Base-by-base conservation (phyloP, 2,888 invertebrate species). In the Phalera bucephala region DNA sequence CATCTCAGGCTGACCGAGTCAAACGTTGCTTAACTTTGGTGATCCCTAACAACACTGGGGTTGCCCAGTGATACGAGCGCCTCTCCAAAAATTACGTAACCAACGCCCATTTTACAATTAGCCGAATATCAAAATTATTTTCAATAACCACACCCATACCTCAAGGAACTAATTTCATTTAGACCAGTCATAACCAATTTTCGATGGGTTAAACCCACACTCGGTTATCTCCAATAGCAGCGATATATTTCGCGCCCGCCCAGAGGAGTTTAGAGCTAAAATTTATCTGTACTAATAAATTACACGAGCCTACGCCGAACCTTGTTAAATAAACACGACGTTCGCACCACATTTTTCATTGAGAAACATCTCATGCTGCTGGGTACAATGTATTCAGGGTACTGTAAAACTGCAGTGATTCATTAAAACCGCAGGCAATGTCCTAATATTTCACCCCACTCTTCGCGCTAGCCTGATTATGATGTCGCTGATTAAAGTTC, bases 241-340 rank as follows among this genome's bases (percentile, higher is more conserved):
- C 65, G 65, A 70, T 74, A 72, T 64, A 71, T 69, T 72, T 58
- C 47, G 56, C 59, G 28, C 52, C 59, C 56, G 48, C 57, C 59
- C 55, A 35, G 55, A 47, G 51, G 52, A 61, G 62, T 71, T 78
- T 68, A 72, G 72, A 72, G 69, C 69, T 68, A 59, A 72, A 82
- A 82, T 81, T 83, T 83, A 83, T 83, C 75, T 79, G 54, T 55
- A 57, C 77, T 76, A 78, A 82, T 82, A 83, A 81, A 82, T 82
- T 72, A 81, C 73, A 42, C 36, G 49, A 59, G 65, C 70, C 54
- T 48, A 57, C 54, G 59, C 60, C 57, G 64, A 68, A 68, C 73
- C 73, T 71, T 72, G 77, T 74, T 80, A 78, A 79, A 76, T 75
- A 82, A 80, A 80, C 79, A 80, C 72, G 69, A 68, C 64, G 75